Base-by-base conservation (phyloP, 2,113 vertebrate genomes). In the Oophaga pumilio region DNA sequence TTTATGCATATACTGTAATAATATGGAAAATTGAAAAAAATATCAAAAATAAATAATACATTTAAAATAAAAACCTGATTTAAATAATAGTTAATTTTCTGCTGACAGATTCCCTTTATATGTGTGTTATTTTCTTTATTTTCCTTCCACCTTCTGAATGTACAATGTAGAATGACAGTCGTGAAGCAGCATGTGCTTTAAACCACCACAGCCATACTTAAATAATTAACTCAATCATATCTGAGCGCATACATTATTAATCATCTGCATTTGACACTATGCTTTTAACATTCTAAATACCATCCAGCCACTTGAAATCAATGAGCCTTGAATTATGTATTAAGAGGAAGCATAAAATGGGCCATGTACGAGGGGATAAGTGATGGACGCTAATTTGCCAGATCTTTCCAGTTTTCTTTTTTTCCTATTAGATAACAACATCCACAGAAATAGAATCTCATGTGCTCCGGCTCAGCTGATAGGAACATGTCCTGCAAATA, bases 221-320 rank as follows among this genome's bases (percentile, higher is more conserved):
- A 85, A 85, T 49, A 76, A 76, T 85, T 85, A 66, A 64, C 14
- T 76, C 57, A 77, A 84, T 85, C 77, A 87, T 89, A 91, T 93
- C 89, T 90, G 90, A 92, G 90, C 43, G 18, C 0, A 8, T 91
- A 86, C 91, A 94, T 92, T 91, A 93, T 92, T 92, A 90, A 93
- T 89, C 87, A 64, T 0, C 9, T 89, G 88, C 88, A 76, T 90
- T 89, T 87, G 86, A 89, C 52, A 11, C 85, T 85, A 89, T 85
- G 84, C 86, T 90, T 60, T 89, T 91, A 91, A 90, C 82, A 12
- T 24, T 81, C 91, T 88, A 90, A 82, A 90, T 91, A 89, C 71
- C 78, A 87, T 86, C 84, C 76, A 88, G 83, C 68, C 49, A 89
- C 91, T 90, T 64, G 73, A 89, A 88, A 89, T 91, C 92, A 91